Base-by-base conservation (phyloP, 2,888 invertebrate species). In the Horisme vitalbata region DNA sequence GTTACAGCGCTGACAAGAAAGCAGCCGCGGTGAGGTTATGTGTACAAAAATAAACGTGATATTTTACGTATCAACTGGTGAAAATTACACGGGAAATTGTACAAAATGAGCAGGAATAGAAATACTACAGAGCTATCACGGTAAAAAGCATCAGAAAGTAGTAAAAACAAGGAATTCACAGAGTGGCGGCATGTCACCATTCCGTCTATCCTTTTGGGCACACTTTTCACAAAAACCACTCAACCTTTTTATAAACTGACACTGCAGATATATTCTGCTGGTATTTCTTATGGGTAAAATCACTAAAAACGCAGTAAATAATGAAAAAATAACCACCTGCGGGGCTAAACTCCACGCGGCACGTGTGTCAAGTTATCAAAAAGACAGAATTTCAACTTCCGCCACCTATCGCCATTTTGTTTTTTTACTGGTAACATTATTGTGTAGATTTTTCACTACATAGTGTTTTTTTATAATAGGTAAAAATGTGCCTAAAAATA, bases 321-420 rank as follows among this genome's bases (percentile, higher is more conserved):
- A 38, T 45, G 45, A 68, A 75, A 73, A 68, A 61, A 69, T 44
- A 79, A 59, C 73, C 75, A 90, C 90, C 90, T 90, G 89, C 88
- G 90, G 67, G 84, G 80, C 58, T 79, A 83, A 79, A 86, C 84
- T 90, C 89, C 90, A 90, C 90, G 90, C 90, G 84, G 84, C 89
- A 89, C 90, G 90, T 88, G 88, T 87, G 86, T 83, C 85, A 87
- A 85, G 75, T 81, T 83, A 75, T 83, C 74, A 83, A 88, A 89
- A 86, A 82, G 78, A 79, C 67, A 65, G 68, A 77, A 70, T 67
- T 65, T 65, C 68, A 63, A 78, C 74, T 84, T 87, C 86, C 84
- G 83, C 67, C 67, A 57, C 10, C 21, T 15, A 65, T 73, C 71
- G 81, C 85, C 83, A 84, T 84, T 63, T 76, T 41, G 26, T 72